Percentiles rank a stretch among this genome's conserved stretches.
These are phyloP conservation scores for Eumacrocentrus americanus DNA, from an alignment of 2,888 invertebrate species.

Conservation along the genomic window DNA sequence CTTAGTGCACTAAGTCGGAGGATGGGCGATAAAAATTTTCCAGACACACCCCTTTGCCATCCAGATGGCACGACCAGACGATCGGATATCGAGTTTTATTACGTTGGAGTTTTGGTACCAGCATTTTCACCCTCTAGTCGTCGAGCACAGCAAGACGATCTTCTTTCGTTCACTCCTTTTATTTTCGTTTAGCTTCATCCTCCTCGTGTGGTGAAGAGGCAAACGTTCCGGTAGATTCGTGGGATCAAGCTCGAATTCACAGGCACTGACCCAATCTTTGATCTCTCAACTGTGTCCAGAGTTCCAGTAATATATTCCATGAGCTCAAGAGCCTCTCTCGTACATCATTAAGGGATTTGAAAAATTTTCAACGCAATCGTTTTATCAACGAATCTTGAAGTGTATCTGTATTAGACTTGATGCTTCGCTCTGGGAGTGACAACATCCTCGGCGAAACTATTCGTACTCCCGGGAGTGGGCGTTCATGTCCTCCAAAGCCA, in stretches of 20 bases:
- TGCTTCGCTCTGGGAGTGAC: background rate
- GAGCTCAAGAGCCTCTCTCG: background rate
- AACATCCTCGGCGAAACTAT: slow-evolving; percentile 21
- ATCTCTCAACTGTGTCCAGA: slow-evolving; percentile 21
- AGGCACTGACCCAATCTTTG: slow-evolving; percentile 20
- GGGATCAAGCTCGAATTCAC: slow-evolving; percentile 10
- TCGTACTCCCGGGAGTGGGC: slow-evolving; percentile 1
- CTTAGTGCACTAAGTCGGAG: slow-evolving; percentile 5
- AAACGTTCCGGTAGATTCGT: slow-evolving; percentile 6
- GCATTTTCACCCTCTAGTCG: slow-evolving; percentile 21
- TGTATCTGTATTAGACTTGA: too few species aligned
- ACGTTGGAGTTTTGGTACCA: slow-evolving; percentile 24
- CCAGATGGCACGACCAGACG: slow-evolving; percentile 30
- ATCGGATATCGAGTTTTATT: slow-evolving; percentile 33
- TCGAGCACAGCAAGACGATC: too few species aligned
- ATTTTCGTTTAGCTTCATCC: slow-evolving; percentile 6
- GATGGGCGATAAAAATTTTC: slow-evolving; percentile 25
- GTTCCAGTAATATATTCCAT: too few species aligned
- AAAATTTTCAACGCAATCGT: slow-evolving; percentile 6
- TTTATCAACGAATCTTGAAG: too few species aligned
- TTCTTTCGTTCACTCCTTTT: slow-evolving; percentile 8
- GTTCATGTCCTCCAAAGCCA: slow-evolving; percentile 9
- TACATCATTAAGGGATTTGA: background rate
- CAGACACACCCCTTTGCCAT: slow-evolving; percentile 26
- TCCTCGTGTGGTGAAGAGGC: background rate